Base-by-base conservation (phyloP, 1,140 invertebrate genomes). In the Drosophila burlai region DNA sequence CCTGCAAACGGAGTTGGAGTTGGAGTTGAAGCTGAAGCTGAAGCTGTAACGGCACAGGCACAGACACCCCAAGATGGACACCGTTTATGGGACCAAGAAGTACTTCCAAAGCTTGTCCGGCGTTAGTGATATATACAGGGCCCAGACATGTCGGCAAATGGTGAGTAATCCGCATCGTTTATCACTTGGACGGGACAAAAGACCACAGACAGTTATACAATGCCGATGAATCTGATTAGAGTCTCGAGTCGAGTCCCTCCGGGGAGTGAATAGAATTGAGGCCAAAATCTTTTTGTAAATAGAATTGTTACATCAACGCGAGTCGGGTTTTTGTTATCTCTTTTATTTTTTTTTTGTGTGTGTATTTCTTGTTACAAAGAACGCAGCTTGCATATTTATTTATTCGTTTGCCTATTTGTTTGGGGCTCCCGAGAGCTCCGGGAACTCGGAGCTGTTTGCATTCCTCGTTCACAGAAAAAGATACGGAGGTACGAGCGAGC, bases 71-170 rank as follows among this genome's bases (percentile, higher is more conserved):
- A 81, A 49, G 9, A 92, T 92, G 91, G 91, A 92, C 57, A 92
- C 91, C 18, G 91, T 92, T 71, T 92, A 92, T 59, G 91, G 91
- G 46, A 92, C 91, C 62, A 92, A 92, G 73, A 92, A 92, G 64
- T 92, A 92, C 59, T 92, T 92, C 54, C 91, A 92, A 49, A 92
- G 91, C 57, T 68, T 92, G 73, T 92, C 91, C 47, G 91, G 91
- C 36, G 90, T 90, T 38, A 92, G 89, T 74, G 91, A 92, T 80
- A 92, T 92, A 59, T 92, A 92, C 78, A 84, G 91, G 29, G 81
- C 89, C 46, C 89, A 86, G 63, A 87, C 85, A 76, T 91, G 89
- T 73, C 91, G 91, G 47, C 85, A 90, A 60, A 86, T 92, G 89
- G 91, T 92, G 60, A 89, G 91, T 91, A 81, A 71, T 75, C 46